Evolutionary conservation across 2,888 invertebrate genomes (phyloP), one percentile per base, ranked within the genome.

Genomic region (Omphaloscelis lunosa): DNA sequence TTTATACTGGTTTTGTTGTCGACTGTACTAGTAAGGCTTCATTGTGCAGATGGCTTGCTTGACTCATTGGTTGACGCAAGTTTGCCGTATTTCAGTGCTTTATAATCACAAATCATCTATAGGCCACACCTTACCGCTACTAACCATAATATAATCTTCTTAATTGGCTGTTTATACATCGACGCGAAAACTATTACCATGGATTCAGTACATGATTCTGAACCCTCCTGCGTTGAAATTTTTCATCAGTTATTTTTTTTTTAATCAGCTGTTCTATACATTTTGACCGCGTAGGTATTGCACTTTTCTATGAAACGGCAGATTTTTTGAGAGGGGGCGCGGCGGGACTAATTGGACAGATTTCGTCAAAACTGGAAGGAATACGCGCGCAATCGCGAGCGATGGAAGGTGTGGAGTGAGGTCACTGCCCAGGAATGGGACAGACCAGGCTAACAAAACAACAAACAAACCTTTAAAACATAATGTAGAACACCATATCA

Each of bases 61-160:
- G 58, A 58, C n/a, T 58, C 78, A 81, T 27, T 58, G 58, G 56
- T 75, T 78, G 78, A 81, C 63, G 63, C 29, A 78, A 73, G 34
- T 20, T 62, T 39, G 5, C 27, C 20, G 15, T 23, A 20, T 48
- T 9, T 45, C 15, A 62, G 48, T 12, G 20, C 39, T 51, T 29
- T n/a, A 79, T 51, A 1, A 48, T 53, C 51, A 41, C 34, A 15
- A 56, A 23, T 0, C 12, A 56, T 80, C 53, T 77, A 29, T 17
- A 56, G n/a, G 39, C 34, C 61, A 80, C 45, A 53, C 27, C 34
- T 48, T 59, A 48, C 17, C 61, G 51, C 9, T 41, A 6, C 7
- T 20, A 62, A 62, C 72, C 61, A 56, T 80, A 56, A 17, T n/a
- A 59, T 51, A 29, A 45, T 61, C 51, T 9, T 62, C 61, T 17